A percentile compares a stretch with the other conserved stretches of the same genome.
Evolutionary conservation across 2,797 vertebrate species (phyloP).

Genomic region (Macropus fuliginosus): DNA sequence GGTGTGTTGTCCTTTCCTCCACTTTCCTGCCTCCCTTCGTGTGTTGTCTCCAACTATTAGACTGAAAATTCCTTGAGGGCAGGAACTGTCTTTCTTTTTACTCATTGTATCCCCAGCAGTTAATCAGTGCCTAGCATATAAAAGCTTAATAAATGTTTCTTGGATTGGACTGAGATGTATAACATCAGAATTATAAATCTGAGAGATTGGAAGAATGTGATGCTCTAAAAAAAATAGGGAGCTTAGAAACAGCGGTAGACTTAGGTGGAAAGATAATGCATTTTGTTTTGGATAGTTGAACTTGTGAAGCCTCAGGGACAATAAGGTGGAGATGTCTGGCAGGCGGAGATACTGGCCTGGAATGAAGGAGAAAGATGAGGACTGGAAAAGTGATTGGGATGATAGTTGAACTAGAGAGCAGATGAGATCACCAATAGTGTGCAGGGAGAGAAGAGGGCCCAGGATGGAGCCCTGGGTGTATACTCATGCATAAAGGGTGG

Average conservation of each 20-base stretch:
- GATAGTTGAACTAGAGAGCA: background rate
- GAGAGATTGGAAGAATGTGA: background rate
- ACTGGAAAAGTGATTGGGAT: background rate
- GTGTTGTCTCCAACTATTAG: background rate
- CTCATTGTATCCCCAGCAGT: background rate
- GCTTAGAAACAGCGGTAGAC: background rate
- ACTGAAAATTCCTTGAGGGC: background rate
- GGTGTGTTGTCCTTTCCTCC: background rate
- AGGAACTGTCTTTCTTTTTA: background rate
- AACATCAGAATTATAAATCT: background rate
- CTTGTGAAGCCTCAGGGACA: background rate
- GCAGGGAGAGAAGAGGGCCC: background rate
- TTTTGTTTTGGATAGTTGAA: background rate
- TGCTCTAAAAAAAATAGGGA: background rate
- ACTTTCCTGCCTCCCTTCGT: background rate
- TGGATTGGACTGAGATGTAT: background rate
- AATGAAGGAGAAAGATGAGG: background rate
- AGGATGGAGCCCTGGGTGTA: background rate
- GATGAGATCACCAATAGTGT: background rate
- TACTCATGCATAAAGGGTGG: background rate
- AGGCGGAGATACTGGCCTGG: background rate
- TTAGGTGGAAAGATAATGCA: background rate
- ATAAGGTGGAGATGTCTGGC: background rate
- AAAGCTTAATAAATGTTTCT: background rate
- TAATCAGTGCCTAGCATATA: background rate